Conservation (phyloP, 1,140 invertebrate genomes). For the Phthorimaea operculella region DNA sequence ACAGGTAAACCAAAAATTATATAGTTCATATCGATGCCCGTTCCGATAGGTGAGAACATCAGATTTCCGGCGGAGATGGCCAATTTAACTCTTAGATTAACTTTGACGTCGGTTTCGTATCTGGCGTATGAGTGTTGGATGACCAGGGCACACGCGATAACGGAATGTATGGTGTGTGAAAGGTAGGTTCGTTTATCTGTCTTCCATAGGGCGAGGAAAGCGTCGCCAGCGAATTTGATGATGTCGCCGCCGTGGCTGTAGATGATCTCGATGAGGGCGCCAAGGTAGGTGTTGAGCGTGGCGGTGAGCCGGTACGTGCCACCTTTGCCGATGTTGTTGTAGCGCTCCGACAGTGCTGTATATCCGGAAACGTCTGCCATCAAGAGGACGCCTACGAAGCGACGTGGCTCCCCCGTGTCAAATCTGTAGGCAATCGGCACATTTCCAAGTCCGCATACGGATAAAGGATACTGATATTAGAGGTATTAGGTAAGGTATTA, state of each 20-base stretch:
- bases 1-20: conserved; percentile 72
- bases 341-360: conserved; percentile 74
- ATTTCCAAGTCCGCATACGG: no score
- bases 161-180: conserved; percentile 70
- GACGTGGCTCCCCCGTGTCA: conserved; percentile 28
- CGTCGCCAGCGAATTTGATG: conserved; percentile 77
- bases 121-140: conserved; percentile 72
- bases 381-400: conserved; percentile 72
- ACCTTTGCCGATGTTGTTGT: conserved; percentile 71
- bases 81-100: conserved; percentile 69
- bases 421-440: conserved; percentile 33
- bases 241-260: conserved; percentile 74
- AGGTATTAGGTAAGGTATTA: no score
- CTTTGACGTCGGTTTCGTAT: conserved; percentile 73
- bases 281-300: conserved; percentile 75
- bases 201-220: conserved; percentile 75
- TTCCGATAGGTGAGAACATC: conserved; percentile 52
- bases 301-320: conserved; percentile 73
- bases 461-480: no score
- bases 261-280: conserved; percentile 74
- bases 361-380: conserved; percentile 76
- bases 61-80: conserved; percentile 59
- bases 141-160: conserved; percentile 72
- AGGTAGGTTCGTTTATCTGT: conserved; percentile 66
- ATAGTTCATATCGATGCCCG: conserved; percentile 66